phyloP scores from a whole-genome alignment of 1,140 invertebrate genomes.

The Hypsibius dujardini region DNA sequence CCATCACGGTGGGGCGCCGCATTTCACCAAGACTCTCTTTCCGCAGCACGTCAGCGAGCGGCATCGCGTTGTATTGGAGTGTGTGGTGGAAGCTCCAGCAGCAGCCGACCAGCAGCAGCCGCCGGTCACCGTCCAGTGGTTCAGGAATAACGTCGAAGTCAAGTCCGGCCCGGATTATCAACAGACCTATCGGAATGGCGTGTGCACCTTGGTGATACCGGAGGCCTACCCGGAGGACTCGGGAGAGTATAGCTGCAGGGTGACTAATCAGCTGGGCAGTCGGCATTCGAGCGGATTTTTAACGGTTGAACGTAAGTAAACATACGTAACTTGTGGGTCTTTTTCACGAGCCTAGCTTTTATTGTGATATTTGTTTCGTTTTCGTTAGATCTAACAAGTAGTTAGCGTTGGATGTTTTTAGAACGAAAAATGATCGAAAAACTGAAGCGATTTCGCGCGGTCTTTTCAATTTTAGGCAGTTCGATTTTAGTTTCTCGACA shows the following conservation, averaged over 20 bases:
- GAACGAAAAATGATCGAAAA: too few species aligned
- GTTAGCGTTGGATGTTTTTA: too few species aligned
- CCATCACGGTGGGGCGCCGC: conserved; percentile 12
- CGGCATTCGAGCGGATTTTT: background rate
- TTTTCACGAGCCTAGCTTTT: too few species aligned
- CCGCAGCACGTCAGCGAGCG: conserved; percentile 19
- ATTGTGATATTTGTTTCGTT: too few species aligned
- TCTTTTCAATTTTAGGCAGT: too few species aligned
- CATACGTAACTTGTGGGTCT: too few species aligned
- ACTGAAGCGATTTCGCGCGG: too few species aligned
- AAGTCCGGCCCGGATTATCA: conserved; percentile 23
- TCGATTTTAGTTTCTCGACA: too few species aligned
- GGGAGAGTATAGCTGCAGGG: conserved; percentile 83
- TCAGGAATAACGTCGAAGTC: conserved; percentile 26
- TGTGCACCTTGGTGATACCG: conserved; percentile 67
- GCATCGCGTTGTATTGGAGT: conserved; percentile 22
- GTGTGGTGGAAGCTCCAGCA: conserved; percentile 20
- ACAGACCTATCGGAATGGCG: conserved; percentile 38
- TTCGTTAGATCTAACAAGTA: too few species aligned
- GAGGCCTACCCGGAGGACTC: conserved; percentile 79
- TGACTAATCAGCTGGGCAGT: conserved; percentile 65
- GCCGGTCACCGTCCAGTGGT: conserved; percentile 23
- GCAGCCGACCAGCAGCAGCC: conserved; percentile 2
- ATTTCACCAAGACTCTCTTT: background rate
- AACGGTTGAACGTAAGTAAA: conserved; percentile 14